phyloP scores from a whole-genome alignment of 2,113 vertebrate genomes.

The Galbula dea region DNA sequence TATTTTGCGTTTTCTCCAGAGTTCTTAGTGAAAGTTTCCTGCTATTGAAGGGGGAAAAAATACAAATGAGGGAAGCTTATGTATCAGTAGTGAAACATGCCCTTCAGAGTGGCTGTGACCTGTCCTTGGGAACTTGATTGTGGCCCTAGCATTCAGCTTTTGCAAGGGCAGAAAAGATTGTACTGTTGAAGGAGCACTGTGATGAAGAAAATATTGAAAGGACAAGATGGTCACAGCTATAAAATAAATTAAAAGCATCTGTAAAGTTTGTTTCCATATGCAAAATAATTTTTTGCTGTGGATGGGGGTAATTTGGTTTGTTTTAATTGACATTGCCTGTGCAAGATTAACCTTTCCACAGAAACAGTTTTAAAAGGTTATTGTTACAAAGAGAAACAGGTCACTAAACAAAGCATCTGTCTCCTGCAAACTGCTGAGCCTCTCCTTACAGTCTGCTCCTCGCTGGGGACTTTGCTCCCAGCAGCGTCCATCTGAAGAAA shows the following conservation, averaged over 20 bases:
- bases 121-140: not conserved
- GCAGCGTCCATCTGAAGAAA: not conserved
- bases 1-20: slow-evolving; percentile 70
- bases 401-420: not conserved
- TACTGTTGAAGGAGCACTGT: not conserved
- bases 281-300: slow-evolving; percentile 78
- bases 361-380: slow-evolving; percentile 72
- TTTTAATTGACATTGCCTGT: slow-evolving; percentile 72
- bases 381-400: not conserved
- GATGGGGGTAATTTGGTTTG: not conserved
- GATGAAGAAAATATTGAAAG: slow-evolving; percentile 4
- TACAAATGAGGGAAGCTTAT: slow-evolving; percentile 23
- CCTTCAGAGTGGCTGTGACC: not conserved
- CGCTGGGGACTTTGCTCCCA: not conserved
- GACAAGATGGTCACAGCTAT: slow-evolving; percentile 70
- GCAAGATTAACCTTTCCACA: slow-evolving; percentile 75
- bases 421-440: not conserved
- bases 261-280: slow-evolving; percentile 85
- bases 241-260: slow-evolving; percentile 90
- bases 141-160: not conserved
- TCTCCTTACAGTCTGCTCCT: not conserved
- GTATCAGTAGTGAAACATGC: slow-evolving; percentile 34
- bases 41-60: slow-evolving; percentile 15
- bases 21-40: slow-evolving; percentile 34
- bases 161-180: not conserved